Evolutionary conservation across 2,797 vertebrate genomes (phyloP).

Genomic region (Valencia hispanica): DNA sequence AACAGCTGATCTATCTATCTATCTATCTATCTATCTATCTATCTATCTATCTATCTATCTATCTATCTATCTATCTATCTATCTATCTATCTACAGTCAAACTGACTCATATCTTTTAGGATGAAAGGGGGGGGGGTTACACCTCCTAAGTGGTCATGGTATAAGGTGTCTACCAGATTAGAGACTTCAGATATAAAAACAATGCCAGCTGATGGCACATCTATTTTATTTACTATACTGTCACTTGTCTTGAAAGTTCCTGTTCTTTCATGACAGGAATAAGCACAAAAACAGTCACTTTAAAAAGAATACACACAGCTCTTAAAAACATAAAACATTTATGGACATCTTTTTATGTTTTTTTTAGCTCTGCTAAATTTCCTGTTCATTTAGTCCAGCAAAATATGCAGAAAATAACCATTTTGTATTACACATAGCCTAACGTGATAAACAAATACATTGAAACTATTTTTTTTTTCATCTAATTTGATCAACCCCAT

Average conservation of each 20-base stretch:
- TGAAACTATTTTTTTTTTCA: neutral
- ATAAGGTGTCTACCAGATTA: neutral
- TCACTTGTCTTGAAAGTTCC: neutral
- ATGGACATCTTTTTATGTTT: neutral
- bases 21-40: too few relatives aligned
- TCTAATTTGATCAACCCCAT: neutral
- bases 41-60: too few relatives aligned
- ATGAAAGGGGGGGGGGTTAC: too few relatives aligned
- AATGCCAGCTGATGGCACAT: neutral
- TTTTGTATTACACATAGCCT: neutral
- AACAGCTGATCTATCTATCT: too few relatives aligned
- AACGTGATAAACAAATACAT: neutral
- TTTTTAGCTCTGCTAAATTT: neutral
- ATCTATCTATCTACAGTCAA: too few relatives aligned
- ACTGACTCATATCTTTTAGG: too few relatives aligned
- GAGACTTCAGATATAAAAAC: neutral
- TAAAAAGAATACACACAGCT: neutral
- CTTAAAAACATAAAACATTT: neutral
- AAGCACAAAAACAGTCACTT: neutral
- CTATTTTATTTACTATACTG: neutral
- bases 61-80: too few relatives aligned
- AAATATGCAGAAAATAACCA: neutral
- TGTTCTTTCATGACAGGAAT: neutral
- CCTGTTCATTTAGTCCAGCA: neutral
- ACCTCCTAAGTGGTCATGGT: too few relatives aligned